Evolutionary conservation across 2,113 vertebrate genomes (phyloP).

Genomic region (Tenrec ecaudatus): DNA sequence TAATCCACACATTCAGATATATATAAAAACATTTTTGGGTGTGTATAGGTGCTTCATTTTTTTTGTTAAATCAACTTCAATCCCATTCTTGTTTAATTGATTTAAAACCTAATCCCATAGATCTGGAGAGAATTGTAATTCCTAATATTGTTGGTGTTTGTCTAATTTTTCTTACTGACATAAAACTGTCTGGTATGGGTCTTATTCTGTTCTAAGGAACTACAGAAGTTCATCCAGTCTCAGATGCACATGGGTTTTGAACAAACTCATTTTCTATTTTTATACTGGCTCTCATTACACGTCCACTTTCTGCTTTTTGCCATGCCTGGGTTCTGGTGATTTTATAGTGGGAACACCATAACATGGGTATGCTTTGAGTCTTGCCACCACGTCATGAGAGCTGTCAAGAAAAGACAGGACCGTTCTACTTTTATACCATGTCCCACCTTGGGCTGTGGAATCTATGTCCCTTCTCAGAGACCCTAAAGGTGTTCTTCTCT

Average conservation of each 20-base stretch:
- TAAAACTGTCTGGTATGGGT: neutral
- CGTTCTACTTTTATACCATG: neutral
- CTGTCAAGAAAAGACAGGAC: neutral
- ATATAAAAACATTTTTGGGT: neutral
- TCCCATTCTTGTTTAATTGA: neutral
- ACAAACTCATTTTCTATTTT: neutral
- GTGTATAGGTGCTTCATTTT: neutral
- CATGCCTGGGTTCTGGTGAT: neutral
- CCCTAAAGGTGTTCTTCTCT: neutral
- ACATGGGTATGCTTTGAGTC: neutral
- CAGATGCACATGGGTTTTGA: no score
- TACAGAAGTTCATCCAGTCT: neutral
- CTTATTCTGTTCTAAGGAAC: neutral
- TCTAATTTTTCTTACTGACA: neutral
- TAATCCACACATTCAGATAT: neutral
- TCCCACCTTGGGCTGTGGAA: neutral
- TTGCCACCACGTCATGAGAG: neutral
- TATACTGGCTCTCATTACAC: neutral
- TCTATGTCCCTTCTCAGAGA: neutral
- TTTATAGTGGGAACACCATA: neutral
- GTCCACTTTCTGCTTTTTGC: neutral
- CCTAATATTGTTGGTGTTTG: neutral
- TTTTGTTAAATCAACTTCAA: constrained; percentile 24
- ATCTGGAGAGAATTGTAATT: neutral
- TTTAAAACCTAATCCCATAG: constrained; percentile 28